Evolutionary conservation across 2,797 vertebrate genomes (phyloP).

Genomic region (Pseudopleuronectes americanus): DNA sequence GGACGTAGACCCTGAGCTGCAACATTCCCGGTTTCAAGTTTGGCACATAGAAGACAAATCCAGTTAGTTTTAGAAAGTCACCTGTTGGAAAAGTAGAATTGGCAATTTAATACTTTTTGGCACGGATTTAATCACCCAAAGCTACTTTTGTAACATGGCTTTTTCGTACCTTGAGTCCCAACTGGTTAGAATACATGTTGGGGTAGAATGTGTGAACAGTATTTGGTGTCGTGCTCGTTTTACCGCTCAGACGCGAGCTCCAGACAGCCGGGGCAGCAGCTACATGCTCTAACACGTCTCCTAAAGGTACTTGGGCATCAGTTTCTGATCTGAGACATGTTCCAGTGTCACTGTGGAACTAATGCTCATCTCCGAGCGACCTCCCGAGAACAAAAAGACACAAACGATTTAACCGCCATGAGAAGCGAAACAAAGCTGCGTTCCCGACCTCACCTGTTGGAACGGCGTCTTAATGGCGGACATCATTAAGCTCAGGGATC

Average conservation of each 20-base stretch:
- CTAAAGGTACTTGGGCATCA: conserved; percentile 4
- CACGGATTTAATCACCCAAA: too few relatives aligned
- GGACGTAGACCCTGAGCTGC: too few relatives aligned
- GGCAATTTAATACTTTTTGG: too few relatives aligned
- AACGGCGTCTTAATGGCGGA: conserved; percentile 17
- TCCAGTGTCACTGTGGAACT: not conserved
- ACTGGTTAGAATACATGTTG: too few relatives aligned
- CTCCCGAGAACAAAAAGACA: conserved; percentile 13
- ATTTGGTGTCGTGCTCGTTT: too few relatives aligned
- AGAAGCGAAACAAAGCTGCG: conserved; percentile 9
- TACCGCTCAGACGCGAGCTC: not conserved
- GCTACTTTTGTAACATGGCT: too few relatives aligned
- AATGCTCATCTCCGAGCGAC: conserved; percentile 1
- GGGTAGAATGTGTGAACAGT: too few relatives aligned
- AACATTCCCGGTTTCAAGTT: too few relatives aligned
- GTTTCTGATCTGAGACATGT: not conserved
- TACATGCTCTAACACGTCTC: not conserved
- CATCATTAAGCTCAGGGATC: conserved; percentile 41
- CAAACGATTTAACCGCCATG: not conserved
- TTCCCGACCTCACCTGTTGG: conserved; percentile 45
- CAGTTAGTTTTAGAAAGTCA: too few relatives aligned
- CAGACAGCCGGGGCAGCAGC: not conserved
- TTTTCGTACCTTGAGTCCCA: too few relatives aligned
- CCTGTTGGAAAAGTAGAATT: too few relatives aligned
- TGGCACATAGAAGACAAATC: too few relatives aligned